Conservation (phyloP, 1,140 invertebrate species). For the Drosophila murphyi region DNA sequence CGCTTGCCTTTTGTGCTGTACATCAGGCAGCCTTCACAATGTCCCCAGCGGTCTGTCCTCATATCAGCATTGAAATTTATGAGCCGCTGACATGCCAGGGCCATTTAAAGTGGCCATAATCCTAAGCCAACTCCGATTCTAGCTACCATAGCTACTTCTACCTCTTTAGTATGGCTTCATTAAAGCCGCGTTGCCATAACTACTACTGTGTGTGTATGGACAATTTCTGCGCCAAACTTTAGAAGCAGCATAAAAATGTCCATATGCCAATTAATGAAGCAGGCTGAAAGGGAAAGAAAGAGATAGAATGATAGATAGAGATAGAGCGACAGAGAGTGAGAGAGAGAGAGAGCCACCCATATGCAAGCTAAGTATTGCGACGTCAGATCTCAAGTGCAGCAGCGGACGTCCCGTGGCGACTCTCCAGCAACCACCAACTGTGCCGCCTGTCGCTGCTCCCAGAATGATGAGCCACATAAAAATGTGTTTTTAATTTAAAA, state of each 20-base stretch:
- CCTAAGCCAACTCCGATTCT: constrained; percentile 38
- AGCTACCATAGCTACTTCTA: constrained; percentile 14
- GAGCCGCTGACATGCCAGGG: constrained; percentile 72
- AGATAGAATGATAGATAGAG: constrained; percentile 7
- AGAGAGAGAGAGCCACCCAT: constrained; percentile 2
- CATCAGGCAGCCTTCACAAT: constrained; percentile 28
- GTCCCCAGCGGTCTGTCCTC: constrained; percentile 40
- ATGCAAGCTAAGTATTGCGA: not conserved
- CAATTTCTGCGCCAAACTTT: constrained; percentile 44
- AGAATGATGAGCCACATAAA: constrained; percentile 69
- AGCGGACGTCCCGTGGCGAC: constrained; percentile 17
- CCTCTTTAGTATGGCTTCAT: constrained; percentile 65
- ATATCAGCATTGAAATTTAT: constrained; percentile 63
- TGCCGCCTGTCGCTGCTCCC: constrained; percentile 51
- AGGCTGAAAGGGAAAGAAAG: constrained; percentile 1
- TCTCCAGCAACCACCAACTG: constrained; percentile 44
- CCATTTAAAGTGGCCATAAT: constrained; percentile 68
- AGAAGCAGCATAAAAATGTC: constrained; percentile 69
- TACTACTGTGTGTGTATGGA: constrained; percentile 21
- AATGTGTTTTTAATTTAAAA: constrained; percentile 74
- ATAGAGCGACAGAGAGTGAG: constrained; percentile 4
- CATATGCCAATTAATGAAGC: constrained; percentile 76
- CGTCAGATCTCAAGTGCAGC: not conserved
- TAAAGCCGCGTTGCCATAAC: constrained; percentile 53
- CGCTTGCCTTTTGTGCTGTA: constrained; percentile 33